phyloP scores from a whole-genome alignment of 1,140 invertebrate genomes.

The Drosophila varians region DNA sequence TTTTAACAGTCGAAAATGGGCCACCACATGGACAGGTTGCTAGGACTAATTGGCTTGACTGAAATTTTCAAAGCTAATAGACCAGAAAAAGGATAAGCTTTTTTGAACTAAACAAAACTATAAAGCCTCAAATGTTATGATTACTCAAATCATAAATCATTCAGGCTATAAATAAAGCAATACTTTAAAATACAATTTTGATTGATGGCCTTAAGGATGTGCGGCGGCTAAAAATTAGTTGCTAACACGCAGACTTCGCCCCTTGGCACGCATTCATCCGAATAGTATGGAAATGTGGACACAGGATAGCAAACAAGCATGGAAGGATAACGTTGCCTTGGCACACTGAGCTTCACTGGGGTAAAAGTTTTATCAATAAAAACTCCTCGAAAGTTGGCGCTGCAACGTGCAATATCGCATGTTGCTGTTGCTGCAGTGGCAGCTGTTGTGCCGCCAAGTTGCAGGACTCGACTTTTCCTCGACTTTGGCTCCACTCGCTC shows the following conservation, averaged over 20 bases:
- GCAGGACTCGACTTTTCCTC: conserved; percentile 15
- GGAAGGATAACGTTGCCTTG: conserved; percentile 57
- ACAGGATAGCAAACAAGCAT: conserved; percentile 28
- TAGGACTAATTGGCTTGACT: conserved; percentile 20
- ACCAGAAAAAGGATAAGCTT: not conserved
- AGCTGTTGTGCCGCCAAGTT: conserved; percentile 27
- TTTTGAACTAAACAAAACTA: too few species aligned
- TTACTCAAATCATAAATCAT: conserved; percentile 38
- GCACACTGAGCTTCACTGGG: conserved; percentile 32
- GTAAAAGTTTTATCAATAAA: conserved; percentile 77
- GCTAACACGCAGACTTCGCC: conserved; percentile 10
- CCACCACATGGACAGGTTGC: not conserved
- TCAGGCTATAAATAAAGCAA: conserved; percentile 23
- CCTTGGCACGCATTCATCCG: not conserved
- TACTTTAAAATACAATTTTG: conserved; percentile 30
- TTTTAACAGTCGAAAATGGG: conserved; percentile 40
- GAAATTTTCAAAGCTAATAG: not conserved
- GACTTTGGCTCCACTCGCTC: not conserved
- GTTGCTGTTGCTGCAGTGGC: conserved; percentile 25
- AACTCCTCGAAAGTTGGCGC: conserved; percentile 45
- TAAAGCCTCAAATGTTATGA: not conserved
- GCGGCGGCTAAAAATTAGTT: conserved; percentile 19
- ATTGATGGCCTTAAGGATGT: conserved; percentile 49
- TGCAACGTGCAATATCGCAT: conserved; percentile 48
- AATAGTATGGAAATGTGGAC: conserved; percentile 22